phyloP scores from a whole-genome alignment of 2,888 invertebrate genomes.

The Napeogenes inachia region DNA sequence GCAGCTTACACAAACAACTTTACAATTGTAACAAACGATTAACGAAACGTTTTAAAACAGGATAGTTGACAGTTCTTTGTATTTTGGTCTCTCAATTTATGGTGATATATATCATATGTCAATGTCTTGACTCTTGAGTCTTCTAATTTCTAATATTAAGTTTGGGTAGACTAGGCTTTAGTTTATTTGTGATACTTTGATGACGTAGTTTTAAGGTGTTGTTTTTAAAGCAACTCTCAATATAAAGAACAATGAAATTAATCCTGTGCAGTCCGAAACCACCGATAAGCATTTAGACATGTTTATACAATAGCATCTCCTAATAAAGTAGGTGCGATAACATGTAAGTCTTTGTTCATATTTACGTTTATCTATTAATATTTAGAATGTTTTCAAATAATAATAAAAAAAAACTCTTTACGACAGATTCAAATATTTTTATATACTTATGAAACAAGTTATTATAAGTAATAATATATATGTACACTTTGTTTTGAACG shows the following conservation, averaged over 20 bases:
- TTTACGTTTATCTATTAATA: neutral
- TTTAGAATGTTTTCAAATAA: neutral
- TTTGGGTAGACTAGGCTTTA: neutral
- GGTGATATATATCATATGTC: neutral
- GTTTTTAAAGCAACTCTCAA: constrained; percentile 6
- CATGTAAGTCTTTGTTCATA: constrained; percentile 17
- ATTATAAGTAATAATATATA: too few species aligned
- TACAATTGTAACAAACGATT: too few species aligned
- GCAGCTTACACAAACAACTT: too few species aligned
- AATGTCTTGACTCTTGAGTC: constrained; percentile 12
- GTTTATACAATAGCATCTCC: constrained; percentile 19
- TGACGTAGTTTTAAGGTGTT: constrained; percentile 8
- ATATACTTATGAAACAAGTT: too few species aligned
- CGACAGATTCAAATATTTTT: too few species aligned
- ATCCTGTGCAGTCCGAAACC: constrained; percentile 13
- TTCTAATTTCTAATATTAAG: constrained; percentile 10
- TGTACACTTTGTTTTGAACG: too few species aligned
- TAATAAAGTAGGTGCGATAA: constrained; percentile 7
- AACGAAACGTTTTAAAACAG: too few species aligned
- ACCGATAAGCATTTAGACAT: constrained; percentile 22
- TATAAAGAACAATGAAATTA: constrained; percentile 9
- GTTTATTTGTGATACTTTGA: constrained; percentile 10
- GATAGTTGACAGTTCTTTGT: too few species aligned
- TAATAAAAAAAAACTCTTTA: too few species aligned
- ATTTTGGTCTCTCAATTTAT: too few species aligned